phyloP scores from a whole-genome alignment of 1,140 invertebrate genomes.

The Paraescarpia echinospica region DNA sequence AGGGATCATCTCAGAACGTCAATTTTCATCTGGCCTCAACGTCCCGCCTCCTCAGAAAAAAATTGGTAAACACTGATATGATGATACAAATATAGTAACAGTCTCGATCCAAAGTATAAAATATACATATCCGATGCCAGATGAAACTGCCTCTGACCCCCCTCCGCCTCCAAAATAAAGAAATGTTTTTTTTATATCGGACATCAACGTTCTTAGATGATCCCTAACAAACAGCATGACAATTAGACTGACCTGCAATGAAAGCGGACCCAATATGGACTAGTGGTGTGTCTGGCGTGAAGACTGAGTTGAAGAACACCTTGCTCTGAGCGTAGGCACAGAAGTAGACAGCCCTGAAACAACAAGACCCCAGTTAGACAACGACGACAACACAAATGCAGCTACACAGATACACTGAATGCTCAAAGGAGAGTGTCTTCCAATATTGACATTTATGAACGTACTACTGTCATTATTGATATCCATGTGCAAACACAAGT shows the following conservation, averaged over 20 bases:
- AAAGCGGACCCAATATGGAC: constrained; percentile 94
- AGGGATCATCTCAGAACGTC: no score
- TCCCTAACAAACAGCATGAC: not conserved
- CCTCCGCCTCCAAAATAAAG: no score
- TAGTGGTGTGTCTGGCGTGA: constrained; percentile 86
- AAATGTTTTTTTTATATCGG: no score
- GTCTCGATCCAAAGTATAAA: no score
- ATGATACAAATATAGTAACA: no score
- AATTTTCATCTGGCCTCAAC: no score
- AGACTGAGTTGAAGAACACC: constrained; percentile 72
- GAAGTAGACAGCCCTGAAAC: constrained; percentile 92
- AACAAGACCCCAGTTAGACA: constrained; percentile 9
- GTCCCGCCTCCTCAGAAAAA: no score
- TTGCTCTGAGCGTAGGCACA: constrained; percentile 96
- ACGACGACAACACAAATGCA: not conserved
- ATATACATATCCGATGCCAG: no score
- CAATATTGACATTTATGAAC: not conserved
- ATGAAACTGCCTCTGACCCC: no score
- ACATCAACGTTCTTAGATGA: no score
- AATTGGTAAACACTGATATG: no score
- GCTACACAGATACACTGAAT: not conserved
- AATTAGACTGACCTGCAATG: constrained; percentile 75
- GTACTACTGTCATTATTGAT: not conserved
- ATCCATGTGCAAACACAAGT: not conserved
- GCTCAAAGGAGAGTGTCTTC: not conserved